Evolutionary conservation across 2,888 invertebrate species (phyloP).

Genomic region (Frankliniella intonsa): DNA sequence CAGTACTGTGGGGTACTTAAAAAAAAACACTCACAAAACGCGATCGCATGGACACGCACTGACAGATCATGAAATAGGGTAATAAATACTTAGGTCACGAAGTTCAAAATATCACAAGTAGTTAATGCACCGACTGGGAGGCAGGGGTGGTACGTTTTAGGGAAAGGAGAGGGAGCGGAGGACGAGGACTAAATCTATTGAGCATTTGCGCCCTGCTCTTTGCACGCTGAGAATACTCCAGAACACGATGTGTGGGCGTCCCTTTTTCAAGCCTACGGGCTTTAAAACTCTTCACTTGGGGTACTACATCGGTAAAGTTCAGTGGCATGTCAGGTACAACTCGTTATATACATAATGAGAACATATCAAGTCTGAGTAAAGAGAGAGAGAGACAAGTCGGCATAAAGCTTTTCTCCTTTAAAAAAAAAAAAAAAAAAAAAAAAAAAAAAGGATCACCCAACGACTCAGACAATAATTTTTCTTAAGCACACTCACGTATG

Average conservation of each 20-base stretch:
- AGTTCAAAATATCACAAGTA: neutral
- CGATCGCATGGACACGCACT: neutral
- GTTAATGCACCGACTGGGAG: neutral
- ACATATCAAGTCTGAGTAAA: neutral
- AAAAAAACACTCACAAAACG: neutral
- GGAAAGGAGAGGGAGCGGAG: no score
- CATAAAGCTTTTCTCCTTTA: neutral
- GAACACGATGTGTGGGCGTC: no score
- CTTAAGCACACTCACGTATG: neutral
- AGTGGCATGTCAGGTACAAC: neutral
- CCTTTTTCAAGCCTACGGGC: neutral
- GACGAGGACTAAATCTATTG: neutral
- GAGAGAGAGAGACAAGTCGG: neutral
- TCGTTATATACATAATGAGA: slow-evolving; percentile 4
- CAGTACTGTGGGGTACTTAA: neutral
- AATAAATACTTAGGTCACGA: neutral
- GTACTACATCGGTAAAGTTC: neutral
- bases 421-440: neutral
- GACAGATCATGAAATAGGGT: neutral
- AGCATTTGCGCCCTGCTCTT: neutral
- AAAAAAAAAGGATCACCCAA: neutral
- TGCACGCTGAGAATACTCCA: neutral
- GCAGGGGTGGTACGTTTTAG: neutral
- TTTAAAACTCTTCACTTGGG: neutral
- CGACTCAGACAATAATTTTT: neutral